Percentiles rank a stretch among this genome's conserved stretches.
Conservation (phyloP, 2,888 invertebrate genomes). For the Polietes domitor region DNA sequence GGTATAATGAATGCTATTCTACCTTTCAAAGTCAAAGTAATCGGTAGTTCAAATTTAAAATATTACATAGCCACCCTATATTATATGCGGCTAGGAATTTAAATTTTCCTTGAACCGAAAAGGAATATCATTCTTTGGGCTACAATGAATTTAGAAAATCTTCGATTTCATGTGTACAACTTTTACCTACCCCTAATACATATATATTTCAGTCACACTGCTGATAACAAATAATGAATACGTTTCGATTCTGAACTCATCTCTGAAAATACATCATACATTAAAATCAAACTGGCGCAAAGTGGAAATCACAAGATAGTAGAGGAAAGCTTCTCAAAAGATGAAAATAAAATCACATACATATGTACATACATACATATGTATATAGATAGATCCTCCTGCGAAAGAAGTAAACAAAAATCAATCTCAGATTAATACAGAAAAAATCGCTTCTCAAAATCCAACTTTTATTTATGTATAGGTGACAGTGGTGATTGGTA, state of each 20-base stretch:
- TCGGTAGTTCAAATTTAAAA: too few relatives aligned
- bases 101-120: too few relatives aligned
- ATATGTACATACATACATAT: background rate
- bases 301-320: constrained; percentile 36
- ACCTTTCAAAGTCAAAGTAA: too few relatives aligned
- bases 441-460: background rate
- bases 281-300: constrained; percentile 25
- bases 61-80: too few relatives aligned
- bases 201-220: background rate
- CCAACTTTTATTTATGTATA: too few relatives aligned
- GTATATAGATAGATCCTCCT: too few relatives aligned
- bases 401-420: background rate
- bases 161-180: too few relatives aligned
- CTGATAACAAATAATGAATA: constrained; percentile 11
- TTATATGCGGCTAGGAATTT: too few relatives aligned
- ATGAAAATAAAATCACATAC: background rate
- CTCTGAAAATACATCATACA: background rate
- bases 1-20: too few relatives aligned
- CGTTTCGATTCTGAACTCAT: constrained; percentile 1
- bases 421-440: background rate
- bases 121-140: too few relatives aligned
- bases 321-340: background rate
- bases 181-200: background rate
- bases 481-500: too few relatives aligned
- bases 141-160: too few relatives aligned